phyloP scores from a whole-genome alignment of 2,113 vertebrate species.

The Chascanopsetta lugubris region DNA sequence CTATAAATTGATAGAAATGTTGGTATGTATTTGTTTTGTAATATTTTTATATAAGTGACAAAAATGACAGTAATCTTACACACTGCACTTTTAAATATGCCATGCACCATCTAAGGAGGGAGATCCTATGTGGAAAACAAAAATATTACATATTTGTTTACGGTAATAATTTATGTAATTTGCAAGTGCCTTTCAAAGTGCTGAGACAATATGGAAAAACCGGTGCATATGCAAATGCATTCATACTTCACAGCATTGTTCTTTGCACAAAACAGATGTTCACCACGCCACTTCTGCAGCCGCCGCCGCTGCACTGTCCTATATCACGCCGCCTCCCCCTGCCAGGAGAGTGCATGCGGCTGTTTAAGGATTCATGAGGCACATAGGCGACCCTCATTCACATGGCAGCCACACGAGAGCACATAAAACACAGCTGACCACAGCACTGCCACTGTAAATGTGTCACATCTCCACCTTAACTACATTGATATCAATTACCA shows the following conservation, averaged over 20 bases:
- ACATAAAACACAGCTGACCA: slow-evolving; percentile 82
- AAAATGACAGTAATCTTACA: too few species aligned
- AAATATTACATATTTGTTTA: slow-evolving; percentile 28
- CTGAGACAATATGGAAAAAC: slow-evolving; percentile 50
- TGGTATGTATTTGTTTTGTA: too few species aligned
- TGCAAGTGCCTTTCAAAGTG: slow-evolving; percentile 38
- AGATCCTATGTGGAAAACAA: slow-evolving; percentile 1
- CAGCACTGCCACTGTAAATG: slow-evolving; percentile 73
- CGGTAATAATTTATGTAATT: neutral
- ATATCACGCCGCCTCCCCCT: slow-evolving; percentile 52
- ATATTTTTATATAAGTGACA: too few species aligned
- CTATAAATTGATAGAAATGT: too few species aligned
- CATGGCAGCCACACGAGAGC: slow-evolving; percentile 66
- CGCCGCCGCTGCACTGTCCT: slow-evolving; percentile 12
- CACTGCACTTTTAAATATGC: too few species aligned
- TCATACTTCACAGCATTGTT: slow-evolving; percentile 62
- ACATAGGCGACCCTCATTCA: slow-evolving; percentile 79
- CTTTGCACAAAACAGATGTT: slow-evolving; percentile 68
- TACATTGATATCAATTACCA: slow-evolving; percentile 80
- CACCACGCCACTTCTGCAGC: slow-evolving; percentile 27
- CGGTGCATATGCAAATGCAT: slow-evolving; percentile 67
- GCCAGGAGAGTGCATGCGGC: slow-evolving; percentile 72
- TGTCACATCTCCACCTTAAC: slow-evolving; percentile 72
- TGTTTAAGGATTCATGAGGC: slow-evolving; percentile 83
- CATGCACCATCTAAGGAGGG: too few species aligned